Evolutionary conservation across 1,140 invertebrate genomes (phyloP), one percentile per base, ranked within the genome.

Genomic region (Melipona quadrifasciata): DNA sequence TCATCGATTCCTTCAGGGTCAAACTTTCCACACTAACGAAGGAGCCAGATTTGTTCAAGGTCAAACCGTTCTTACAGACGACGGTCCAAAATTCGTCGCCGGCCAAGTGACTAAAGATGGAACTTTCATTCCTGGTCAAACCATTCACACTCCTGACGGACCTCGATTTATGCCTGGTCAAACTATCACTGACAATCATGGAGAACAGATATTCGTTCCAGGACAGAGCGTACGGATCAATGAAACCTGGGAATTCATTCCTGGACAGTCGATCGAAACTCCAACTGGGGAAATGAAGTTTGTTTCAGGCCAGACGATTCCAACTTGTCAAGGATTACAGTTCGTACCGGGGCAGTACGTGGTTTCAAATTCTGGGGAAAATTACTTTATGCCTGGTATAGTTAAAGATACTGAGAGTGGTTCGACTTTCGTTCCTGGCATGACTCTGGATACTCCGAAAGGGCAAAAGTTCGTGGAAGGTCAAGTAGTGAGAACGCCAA

Each of bases 281-380:
- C 82, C 91, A 0, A 89, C 87, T 1, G 94, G 93, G 24, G 84
- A 92, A 39, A 86, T 95, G 17, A 95, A 95, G 83, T 97, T 97
- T 92, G 91, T 97, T 81, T 96, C 96, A 73, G 96, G 96, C 61
- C 96, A 96, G 91, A 96, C 96, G 64, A 91, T 96, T 53, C 90
- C 94, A 5, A 96, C 96, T 71, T 93, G 94, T n/a, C 93, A 95
- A 86, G 95, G 95, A 24, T 91, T 95, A 39, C 94, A 95, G 83
- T 97, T 97, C 90, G 95, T 97, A 12, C 96, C 97, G 11, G 97
- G 97, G n/a, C 96, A 97, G 91, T 96, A 96, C 91, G 93, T 96
- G 0, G 94, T 94, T 57, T 94, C 95, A 55, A 95, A 95, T 65
- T 94, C 90, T 17, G 93, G 95, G 67, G 95, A 96, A 83, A 95